Evolutionary conservation across 2,888 invertebrate species (phyloP), one percentile per base, ranked within the genome.

Genomic region (Mamestra brassicae): DNA sequence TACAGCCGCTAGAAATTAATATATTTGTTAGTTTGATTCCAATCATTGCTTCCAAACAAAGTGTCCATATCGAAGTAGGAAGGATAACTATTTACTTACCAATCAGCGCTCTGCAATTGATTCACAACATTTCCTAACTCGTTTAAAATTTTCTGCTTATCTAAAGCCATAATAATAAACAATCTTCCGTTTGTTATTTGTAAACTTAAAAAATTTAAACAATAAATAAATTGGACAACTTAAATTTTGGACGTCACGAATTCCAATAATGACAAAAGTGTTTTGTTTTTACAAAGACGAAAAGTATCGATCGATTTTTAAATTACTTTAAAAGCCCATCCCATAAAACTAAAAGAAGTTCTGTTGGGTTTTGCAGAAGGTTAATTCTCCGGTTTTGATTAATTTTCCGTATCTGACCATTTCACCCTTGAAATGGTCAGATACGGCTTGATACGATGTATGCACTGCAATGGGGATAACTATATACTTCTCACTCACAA

Each of bases 71-170:
- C 1, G 1, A 45, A 47, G 17, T 17, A 52, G 3, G 0, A 58
- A 17, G 3, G 17, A 8, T n/a, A 60, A 50, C 50, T 50, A 11
- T 38, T 11, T 54, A 85, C 92, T 92, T 87, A 96, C 96, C 96
- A 96, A 84, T 96, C 95, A 55, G 95, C 95, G 85, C 93, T 95
- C 74, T 96, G 93, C 47, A 96, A 89, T 87, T 96, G 95, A 88
- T 93, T 95, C 85, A 96, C 92, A 55, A 96, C 95, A 88, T 91
- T 96, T n/a, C 95, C 95, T 72, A 96, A 90, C 89, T 96, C 96
- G 84, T 86, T 94, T 70, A 96, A 90, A 86, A 96, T 95, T 87
- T 90, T 93, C 85, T 96, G 95, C 85, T 91, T 95, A 85, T 96
- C 94, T 68, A 96, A 89, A 89, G 95, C 90, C 96, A 96, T 96